Percentiles rank a stretch among this genome's conserved stretches.
Evolutionary conservation across 2,888 invertebrate genomes (phyloP).

Genomic region (Heliconius sara): DNA sequence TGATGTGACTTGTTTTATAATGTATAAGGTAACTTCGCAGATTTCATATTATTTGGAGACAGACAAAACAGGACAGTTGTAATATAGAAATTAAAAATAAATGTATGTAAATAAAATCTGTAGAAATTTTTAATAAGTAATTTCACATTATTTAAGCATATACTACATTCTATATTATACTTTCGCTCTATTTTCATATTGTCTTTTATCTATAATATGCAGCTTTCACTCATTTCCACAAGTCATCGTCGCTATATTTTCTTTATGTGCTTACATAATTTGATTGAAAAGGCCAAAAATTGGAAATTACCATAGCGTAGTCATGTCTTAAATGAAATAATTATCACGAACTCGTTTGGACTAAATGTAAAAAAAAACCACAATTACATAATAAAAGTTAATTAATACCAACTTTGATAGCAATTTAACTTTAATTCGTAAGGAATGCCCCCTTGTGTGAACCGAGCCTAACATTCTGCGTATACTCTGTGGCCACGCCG

Average conservation of each 20-base stretch:
- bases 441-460: conserved; percentile 30
- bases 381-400: conserved; percentile 3
- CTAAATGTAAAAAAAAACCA: not conserved
- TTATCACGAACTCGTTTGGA: not conserved
- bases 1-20: conserved; percentile 33
- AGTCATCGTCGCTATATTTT: not conserved
- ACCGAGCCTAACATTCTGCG: conserved; percentile 41
- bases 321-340: not conserved
- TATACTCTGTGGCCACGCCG: conserved; percentile 40
- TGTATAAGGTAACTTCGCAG: conserved; percentile 16
- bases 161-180: too few species aligned
- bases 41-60: not conserved
- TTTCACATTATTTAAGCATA: not conserved
- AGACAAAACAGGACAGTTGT: not conserved
- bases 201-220: too few species aligned
- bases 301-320: not conserved
- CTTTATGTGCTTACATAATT: not conserved
- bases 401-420: conserved; percentile 4
- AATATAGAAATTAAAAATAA: not conserved
- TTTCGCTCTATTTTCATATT: too few species aligned
- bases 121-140: not conserved
- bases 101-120: not conserved
- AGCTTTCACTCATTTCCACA: not conserved
- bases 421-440: conserved; percentile 10
- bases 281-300: not conserved